These are phyloP conservation scores for Danio albolineatus DNA, from an alignment of 2,797 vertebrate genomes.

Conservation along the genomic window DNA sequence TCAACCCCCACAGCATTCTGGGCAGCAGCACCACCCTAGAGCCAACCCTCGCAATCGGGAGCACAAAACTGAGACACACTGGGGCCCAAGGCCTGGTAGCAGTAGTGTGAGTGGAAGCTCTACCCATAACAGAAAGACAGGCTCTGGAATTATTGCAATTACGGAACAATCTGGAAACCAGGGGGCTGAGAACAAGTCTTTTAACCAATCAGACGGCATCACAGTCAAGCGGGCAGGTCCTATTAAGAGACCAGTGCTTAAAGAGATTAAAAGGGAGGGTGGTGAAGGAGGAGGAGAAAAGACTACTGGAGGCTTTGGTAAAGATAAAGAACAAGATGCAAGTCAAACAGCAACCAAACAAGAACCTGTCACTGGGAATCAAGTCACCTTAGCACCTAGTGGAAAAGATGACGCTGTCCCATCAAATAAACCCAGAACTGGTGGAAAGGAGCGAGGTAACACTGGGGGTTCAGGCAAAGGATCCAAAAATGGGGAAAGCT, in stretches of 20 bases:
- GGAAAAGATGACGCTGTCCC: conserved; percentile 74
- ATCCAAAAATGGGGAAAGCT: conserved; percentile 74
- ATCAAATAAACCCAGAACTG: conserved; percentile 74
- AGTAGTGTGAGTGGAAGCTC: conserved; percentile 73
- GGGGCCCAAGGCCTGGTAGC: conserved; percentile 90
- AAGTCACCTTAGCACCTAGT: conserved; percentile 64
- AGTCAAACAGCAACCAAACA: conserved; percentile 71
- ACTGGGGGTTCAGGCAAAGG: conserved; percentile 72
- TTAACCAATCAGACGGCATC: conserved; percentile 70
- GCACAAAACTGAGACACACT: conserved; percentile 91
- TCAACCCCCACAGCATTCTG: conserved; percentile 67
- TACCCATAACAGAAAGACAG: conserved; percentile 75
- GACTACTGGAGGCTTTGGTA: conserved; percentile 68
- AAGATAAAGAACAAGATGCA: conserved; percentile 79
- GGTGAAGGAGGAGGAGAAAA: conserved; percentile 78
- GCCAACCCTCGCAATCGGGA: conserved; percentile 81
- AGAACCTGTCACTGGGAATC: conserved; percentile 66
- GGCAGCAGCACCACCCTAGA: conserved; percentile 78
- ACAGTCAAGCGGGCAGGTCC: conserved; percentile 85
- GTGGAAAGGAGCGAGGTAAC: conserved; percentile 76
- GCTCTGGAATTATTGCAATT: conserved; percentile 76
- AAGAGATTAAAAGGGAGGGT: conserved; percentile 80
- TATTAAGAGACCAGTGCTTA: conserved; percentile 86
- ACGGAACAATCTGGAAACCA: conserved; percentile 73
- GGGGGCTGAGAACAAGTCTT: conserved; percentile 70